Base-by-base conservation (phyloP, 1,140 invertebrate genomes). In the Atta cephalotes region DNA sequence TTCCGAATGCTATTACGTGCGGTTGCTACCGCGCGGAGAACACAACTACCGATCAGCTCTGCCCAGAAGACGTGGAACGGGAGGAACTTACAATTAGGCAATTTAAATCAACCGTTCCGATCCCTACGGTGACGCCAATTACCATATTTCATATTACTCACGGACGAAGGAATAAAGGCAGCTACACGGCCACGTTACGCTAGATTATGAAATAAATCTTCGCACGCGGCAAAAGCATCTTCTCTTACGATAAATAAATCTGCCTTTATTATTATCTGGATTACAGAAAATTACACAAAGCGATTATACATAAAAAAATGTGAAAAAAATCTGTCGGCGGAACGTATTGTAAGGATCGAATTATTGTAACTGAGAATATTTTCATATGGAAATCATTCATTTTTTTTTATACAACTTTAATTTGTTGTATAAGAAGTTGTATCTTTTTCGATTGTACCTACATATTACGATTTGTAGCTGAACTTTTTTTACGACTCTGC, bases 11-110 rank as follows among this genome's bases (percentile, higher is more conserved):
- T 92, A 91, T 93, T 94, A 94, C 93, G 91, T 91, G 92, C 91
- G 91, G 81, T 90, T 86, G 93, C 94, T 94, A 94, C 94, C 91
- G 94, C 91, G 94, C 90, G 88, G 89, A 91, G 89, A 89, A 89
- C 86, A 86, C 92, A 89, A 91, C 92, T 91, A 86, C 86, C 86
- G 82, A 86, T 86, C 80, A 58, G 45, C 89, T 91, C 88, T 85
- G 85, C 84, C 77, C 74, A 81, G 89, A 70, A 74, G 82, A 88
- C 78, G 79, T 85, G 58, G 85, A 85, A 87, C 84, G 70, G 76
- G 87, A 81, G 86, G 89, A 90, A 90, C 89, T 90, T 88, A 85
- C 89, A 90, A 90, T 90, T 90, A 90, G 89, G 89, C 88, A 90
- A 90, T 90, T 90, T 90, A 90, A 87, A 90, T 90, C 88, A 81